phyloP scores from a whole-genome alignment of 2,888 invertebrate genomes.

The Ephialtes manifestator region DNA sequence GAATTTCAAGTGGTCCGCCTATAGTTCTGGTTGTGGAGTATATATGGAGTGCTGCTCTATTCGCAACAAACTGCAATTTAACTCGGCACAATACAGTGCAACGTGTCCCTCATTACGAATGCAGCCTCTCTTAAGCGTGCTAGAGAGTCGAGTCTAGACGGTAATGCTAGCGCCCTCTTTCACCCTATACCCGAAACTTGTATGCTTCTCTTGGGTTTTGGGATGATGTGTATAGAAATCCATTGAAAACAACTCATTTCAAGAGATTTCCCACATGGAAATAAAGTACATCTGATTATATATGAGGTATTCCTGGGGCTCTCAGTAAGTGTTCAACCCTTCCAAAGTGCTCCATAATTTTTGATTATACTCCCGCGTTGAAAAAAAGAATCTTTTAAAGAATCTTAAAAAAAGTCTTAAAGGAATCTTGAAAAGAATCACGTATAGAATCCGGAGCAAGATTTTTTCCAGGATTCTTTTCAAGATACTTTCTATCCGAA shows the following conservation, averaged over 20 bases:
- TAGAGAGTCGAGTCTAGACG: conserved; percentile 48
- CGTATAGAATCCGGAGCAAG: too few species aligned
- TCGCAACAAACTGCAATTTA: conserved; percentile 68
- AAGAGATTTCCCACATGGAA: not conserved
- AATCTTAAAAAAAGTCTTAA: too few species aligned
- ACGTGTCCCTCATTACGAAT: conserved; percentile 65
- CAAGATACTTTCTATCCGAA: too few species aligned
- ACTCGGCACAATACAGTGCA: conserved; percentile 62
- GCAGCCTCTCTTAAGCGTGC: conserved; percentile 43
- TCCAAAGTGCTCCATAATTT: too few species aligned
- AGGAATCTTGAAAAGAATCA: too few species aligned
- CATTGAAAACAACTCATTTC: not conserved
- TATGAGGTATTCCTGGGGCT: too few species aligned
- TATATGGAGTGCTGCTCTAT: conserved; percentile 21
- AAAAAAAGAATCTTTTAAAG: too few species aligned
- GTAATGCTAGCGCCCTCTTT: conserved; percentile 13
- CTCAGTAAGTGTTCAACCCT: too few species aligned
- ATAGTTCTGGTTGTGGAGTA: conserved; percentile 40
- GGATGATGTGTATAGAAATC: not conserved
- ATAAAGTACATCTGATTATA: too few species aligned
- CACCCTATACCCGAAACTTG: not conserved
- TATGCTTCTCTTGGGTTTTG: conserved; percentile 5
- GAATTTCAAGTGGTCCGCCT: conserved; percentile 56
- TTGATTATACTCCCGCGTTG: too few species aligned
- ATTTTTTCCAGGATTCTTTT: too few species aligned